Conservation (phyloP, 2,797 vertebrate genomes). For the Hippoglossus hippoglossus region DNA sequence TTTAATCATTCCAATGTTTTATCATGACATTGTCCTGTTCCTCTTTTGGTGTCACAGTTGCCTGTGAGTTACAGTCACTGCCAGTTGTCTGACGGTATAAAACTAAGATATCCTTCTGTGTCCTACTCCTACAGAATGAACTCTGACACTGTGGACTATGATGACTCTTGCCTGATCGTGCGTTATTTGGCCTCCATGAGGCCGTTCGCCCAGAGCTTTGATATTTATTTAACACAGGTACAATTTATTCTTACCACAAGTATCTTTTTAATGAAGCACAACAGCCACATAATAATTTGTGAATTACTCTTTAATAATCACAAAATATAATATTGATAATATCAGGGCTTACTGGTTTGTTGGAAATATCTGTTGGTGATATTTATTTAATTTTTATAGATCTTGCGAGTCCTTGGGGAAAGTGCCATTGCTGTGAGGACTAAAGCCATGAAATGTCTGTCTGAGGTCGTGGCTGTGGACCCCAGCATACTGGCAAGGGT, state of each 20-base stretch:
- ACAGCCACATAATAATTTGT: background rate
- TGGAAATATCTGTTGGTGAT: background rate
- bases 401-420: constrained; percentile 98
- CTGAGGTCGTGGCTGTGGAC: constrained; percentile 98
- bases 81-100: background rate
- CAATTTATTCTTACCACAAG: constrained; percentile 37
- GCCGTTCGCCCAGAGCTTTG: constrained; percentile 99
- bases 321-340: background rate
- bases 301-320: background rate
- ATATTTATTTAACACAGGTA: constrained; percentile 99
- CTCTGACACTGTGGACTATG: constrained; percentile 97
- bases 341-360: background rate
- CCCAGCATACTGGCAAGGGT: constrained; percentile 98
- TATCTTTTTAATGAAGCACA: background rate
- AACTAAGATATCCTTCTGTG: constrained; percentile 13
- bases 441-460: constrained; percentile 99
- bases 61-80: background rate
- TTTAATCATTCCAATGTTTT: background rate
- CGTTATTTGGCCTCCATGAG: constrained; percentile 99
- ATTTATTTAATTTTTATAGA: constrained; percentile 70
- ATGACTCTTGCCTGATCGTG: constrained; percentile 97
- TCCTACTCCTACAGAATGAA: constrained; percentile 86
- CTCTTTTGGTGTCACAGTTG: background rate
- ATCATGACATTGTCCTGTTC: background rate
- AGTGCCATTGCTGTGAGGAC: constrained; percentile 98